Evolutionary conservation across 1,140 invertebrate species (phyloP).

Genomic region (Anadara kagoshimensis): DNA sequence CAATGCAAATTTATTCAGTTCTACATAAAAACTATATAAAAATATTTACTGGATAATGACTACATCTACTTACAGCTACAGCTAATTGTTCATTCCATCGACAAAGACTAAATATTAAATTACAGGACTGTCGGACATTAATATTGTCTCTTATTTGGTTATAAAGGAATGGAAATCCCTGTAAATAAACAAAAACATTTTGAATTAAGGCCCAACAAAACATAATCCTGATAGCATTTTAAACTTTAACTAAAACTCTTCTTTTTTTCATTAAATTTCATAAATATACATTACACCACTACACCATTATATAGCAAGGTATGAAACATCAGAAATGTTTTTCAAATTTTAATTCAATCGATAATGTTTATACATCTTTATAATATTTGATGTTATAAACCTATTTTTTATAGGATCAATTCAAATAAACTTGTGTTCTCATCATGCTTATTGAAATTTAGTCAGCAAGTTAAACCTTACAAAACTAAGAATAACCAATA

Average conservation of each 20-base stretch:
- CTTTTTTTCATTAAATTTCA: neutral
- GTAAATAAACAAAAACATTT: slow-evolving; percentile 39
- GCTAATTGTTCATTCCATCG: slow-evolving; percentile 92
- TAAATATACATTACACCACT: neutral
- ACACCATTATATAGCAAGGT: too few species aligned
- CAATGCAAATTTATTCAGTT: neutral
- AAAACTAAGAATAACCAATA: too few species aligned
- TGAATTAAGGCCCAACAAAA: slow-evolving; percentile 13
- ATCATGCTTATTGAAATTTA: too few species aligned
- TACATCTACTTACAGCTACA: slow-evolving; percentile 56
- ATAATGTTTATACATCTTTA: too few species aligned
- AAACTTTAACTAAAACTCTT: neutral
- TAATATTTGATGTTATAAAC: too few species aligned
- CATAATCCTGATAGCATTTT: slow-evolving; percentile 37
- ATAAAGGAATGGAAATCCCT: slow-evolving; percentile 94
- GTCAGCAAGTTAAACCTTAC: too few species aligned
- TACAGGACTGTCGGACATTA: slow-evolving; percentile 92
- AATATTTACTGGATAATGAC: neutral
- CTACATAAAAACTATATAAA: neutral
- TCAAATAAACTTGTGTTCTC: too few species aligned
- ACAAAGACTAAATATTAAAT: slow-evolving; percentile 92
- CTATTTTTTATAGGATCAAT: too few species aligned
- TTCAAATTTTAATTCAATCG: too few species aligned
- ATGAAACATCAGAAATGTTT: too few species aligned
- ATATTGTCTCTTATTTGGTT: slow-evolving; percentile 95